Conservation (phyloP, 2,797 vertebrate genomes). For the Capromys pilorides region DNA sequence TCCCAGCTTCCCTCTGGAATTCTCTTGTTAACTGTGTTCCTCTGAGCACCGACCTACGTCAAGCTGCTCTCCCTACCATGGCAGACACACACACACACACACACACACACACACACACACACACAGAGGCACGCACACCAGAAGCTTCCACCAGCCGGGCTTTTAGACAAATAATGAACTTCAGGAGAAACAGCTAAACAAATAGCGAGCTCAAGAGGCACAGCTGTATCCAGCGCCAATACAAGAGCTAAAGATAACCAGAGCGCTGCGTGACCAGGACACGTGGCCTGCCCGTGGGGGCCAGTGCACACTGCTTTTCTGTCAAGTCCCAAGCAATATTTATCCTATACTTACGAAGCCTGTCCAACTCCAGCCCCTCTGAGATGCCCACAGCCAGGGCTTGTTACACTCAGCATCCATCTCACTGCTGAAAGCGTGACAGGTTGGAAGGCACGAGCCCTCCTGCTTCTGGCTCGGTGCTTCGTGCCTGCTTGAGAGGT, state of each 20-base stretch:
- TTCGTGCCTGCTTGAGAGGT: not conserved
- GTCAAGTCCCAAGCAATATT: not conserved
- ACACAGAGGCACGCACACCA: not conserved
- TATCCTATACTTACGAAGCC: not conserved
- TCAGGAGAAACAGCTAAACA: not conserved
- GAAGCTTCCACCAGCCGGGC: not conserved
- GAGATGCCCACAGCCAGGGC: not conserved
- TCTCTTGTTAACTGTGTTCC: slow-evolving; percentile 23
- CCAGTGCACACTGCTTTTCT: not conserved
- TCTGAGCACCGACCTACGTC: not conserved
- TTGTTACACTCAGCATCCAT: not conserved
- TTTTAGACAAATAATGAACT: slow-evolving; percentile 26
- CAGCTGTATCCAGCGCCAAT: not conserved
- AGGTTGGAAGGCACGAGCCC: not conserved
- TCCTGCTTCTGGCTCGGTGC: not conserved
- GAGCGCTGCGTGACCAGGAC: not conserved
- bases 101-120: not conserved
- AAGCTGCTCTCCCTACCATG: not conserved
- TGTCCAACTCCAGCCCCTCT: not conserved
- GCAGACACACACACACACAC: not conserved
- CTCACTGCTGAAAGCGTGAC: not conserved
- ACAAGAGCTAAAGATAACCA: not conserved
- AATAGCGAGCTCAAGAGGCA: not conserved
- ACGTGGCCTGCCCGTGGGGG: rapidly evolving
- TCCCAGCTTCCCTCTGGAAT: not conserved